These are phyloP conservation scores for Strigamia crassipes DNA, from an alignment of 2,888 invertebrate genomes.

Conservation along the genomic window DNA sequence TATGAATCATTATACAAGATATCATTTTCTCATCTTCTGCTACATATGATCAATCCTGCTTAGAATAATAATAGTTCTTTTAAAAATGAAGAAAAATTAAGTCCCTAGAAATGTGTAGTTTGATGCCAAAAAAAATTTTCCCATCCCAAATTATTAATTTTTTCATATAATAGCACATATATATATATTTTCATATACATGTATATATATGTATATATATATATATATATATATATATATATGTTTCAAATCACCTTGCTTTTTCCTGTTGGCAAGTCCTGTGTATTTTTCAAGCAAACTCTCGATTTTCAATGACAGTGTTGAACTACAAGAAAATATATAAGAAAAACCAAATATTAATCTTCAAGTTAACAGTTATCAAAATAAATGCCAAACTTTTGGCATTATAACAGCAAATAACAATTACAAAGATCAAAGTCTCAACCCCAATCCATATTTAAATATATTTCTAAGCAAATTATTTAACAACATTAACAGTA, in stretches of 20 bases:
- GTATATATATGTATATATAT: too few species aligned
- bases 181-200: too few species aligned
- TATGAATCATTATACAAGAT: neutral
- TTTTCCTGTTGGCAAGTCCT: neutral
- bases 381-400: neutral
- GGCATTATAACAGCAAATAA: neutral
- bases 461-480: neutral
- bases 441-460: neutral
- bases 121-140: neutral
- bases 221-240: too few species aligned
- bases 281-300: neutral
- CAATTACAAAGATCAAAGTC: neutral
- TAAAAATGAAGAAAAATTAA: neutral
- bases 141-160: neutral
- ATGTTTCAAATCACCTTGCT: neutral
- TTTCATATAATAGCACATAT: too few species aligned
- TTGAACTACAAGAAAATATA: neutral
- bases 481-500: neutral
- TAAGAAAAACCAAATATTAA: neutral
- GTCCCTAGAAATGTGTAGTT: neutral
- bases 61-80: neutral
- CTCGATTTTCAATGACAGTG: neutral
- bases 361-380: neutral
- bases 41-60: neutral
- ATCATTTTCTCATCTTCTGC: neutral